Conservation (phyloP, 2,797 vertebrate genomes). For the Rhabdophis nuchalis region DNA sequence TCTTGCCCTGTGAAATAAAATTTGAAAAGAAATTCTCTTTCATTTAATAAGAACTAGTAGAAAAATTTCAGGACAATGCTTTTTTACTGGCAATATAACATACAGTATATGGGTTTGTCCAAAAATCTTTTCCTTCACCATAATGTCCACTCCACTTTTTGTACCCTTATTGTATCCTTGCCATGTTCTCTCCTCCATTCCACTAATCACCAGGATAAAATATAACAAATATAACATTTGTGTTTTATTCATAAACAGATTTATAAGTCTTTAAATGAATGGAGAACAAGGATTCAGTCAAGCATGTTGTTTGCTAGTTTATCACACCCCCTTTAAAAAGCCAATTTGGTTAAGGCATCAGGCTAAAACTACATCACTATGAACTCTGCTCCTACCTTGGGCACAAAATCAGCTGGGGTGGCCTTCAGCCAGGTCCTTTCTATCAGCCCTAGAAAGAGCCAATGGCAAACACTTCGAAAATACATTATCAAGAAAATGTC, state of each 20-base stretch:
- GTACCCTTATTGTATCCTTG: too few relatives aligned
- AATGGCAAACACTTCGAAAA: not conserved
- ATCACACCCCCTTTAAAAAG: too few relatives aligned
- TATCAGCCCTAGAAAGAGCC: not conserved
- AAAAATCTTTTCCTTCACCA: not conserved
- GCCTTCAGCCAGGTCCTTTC: not conserved
- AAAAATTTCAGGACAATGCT: not conserved
- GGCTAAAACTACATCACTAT: not conserved
- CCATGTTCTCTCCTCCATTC: too few relatives aligned
- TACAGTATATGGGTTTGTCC: not conserved
- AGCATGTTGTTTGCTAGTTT: too few relatives aligned
- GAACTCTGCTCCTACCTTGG: not conserved
- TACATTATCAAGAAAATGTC: not conserved
- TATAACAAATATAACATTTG: too few relatives aligned
- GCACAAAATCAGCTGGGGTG: not conserved
- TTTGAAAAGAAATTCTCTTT: not conserved
- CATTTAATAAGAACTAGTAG: not conserved
- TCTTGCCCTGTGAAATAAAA: not conserved
- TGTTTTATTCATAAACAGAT: too few relatives aligned
- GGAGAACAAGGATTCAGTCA: not conserved
- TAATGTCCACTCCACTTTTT: too few relatives aligned
- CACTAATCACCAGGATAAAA: too few relatives aligned
- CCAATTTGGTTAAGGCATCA: too few relatives aligned
- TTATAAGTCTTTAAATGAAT: too few relatives aligned
- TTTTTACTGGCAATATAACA: not conserved